Base-by-base conservation (phyloP, 1,140 invertebrate genomes). In the Drosophila murphyi region DNA sequence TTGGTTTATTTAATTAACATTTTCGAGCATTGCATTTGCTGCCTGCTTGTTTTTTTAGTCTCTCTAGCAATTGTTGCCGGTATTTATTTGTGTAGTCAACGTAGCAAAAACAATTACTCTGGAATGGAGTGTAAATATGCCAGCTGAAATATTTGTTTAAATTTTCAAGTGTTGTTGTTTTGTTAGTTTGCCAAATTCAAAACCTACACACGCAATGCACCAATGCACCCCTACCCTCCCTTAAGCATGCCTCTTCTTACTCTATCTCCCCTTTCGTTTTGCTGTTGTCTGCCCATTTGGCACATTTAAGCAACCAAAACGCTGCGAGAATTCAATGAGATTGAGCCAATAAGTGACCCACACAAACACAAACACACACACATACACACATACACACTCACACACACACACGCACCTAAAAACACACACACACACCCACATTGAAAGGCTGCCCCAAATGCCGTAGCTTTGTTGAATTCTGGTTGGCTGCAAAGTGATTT, bases 401-500 rank as follows among this genome's bases (percentile, higher is more conserved):
- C 3, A 10, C 12, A 47, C 47, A 41, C 5, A 7, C 41, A 39
- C 37, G 41, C 39, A 20, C 67, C 31, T 43, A 55, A 12, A 28
- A 57, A 41, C 37, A 20, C 64, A 52, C 50, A 54, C 39, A 10
- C 20, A 35, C 29, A 31, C 2, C n/a, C 41, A 45, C 6, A 54
- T 35, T 2, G 39, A 43, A 43, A 47, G 31, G n/a, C n/a, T 31
- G 67, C 41, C 55, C 45, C 59, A 45, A 48, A 62, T 72, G 85
- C 78, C 82, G 61, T 82, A 78, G 83, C 82, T 79, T 82, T 86
- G 82, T 88, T 82, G 76, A 82, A 87, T 78, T 88, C 75, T 64
- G 77, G 77, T 88, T 89, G 78, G 61, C 74, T 83, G 77, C 80
- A 88, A 88, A 88, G 80, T 88, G 83, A 88, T 89, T 88, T 88